phyloP scores from a whole-genome alignment of 92 coral and sea anemone genomes.

The Paragorgia papillata region DNA sequence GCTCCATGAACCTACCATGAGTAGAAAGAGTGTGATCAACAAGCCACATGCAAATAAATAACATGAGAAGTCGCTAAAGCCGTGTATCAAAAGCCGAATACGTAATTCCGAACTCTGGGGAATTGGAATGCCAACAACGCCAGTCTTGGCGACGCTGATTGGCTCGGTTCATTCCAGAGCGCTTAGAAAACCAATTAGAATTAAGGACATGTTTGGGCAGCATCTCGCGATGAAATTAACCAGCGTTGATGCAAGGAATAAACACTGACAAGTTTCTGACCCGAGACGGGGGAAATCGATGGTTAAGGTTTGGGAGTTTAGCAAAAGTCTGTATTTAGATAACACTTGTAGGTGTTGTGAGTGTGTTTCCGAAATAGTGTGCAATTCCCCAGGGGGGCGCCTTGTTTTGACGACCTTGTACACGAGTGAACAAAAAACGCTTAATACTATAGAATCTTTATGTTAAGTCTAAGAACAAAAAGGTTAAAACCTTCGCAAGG shows the following conservation, averaged over 20 bases:
- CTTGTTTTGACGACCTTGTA: slow-evolving; percentile 3
- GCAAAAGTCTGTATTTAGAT: background rate
- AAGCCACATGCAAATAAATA: slow-evolving; percentile 15
- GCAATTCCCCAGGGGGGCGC: background rate
- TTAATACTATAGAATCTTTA: too few species aligned
- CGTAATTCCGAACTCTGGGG: background rate
- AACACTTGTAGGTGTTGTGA: background rate
- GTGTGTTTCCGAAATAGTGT: background rate
- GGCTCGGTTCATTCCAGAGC: background rate
- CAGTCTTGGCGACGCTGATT: slow-evolving; percentile 11
- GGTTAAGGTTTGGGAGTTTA: background rate
- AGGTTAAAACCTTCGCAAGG: too few species aligned
- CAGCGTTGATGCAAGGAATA: background rate
- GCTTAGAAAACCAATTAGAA: slow-evolving; percentile 37
- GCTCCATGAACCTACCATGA: slow-evolving; percentile 40
- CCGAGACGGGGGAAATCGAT: background rate
- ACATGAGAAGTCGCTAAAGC: slow-evolving; percentile 2
- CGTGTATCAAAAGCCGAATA: slow-evolving; percentile 14
- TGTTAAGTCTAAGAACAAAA: too few species aligned
- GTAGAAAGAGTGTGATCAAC: slow-evolving; percentile 33
- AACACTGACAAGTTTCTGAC: background rate
- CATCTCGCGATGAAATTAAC: background rate
- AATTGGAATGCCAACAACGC: slow-evolving; percentile 25
- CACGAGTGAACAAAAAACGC: background rate
- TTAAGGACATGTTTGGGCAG: slow-evolving; percentile 42